These are phyloP conservation scores for Pseudanteris insignis DNA, from an alignment of 2,888 invertebrate species.

Conservation along the genomic window DNA sequence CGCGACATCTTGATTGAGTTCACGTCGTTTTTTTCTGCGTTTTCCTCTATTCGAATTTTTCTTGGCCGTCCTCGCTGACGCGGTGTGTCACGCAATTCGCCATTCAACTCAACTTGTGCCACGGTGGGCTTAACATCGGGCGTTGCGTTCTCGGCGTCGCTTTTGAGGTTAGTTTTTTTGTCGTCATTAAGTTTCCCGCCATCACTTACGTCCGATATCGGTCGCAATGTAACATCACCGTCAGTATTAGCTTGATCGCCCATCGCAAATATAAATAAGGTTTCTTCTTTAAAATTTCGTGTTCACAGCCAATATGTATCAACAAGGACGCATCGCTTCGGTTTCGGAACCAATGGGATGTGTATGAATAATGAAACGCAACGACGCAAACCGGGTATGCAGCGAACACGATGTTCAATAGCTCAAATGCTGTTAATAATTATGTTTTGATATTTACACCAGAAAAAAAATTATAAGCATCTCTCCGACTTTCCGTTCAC, in stretches of 20 bases:
- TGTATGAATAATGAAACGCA: constrained; percentile 3
- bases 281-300: neutral
- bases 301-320: constrained; percentile 1
- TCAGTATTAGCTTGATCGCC: constrained; percentile 3
- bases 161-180: constrained; percentile 42
- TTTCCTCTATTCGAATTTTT: constrained; percentile 21
- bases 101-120: constrained; percentile 15
- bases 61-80: constrained; percentile 27
- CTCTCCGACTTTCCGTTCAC: too few species aligned
- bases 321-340: constrained; percentile 25
- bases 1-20: constrained; percentile 1
- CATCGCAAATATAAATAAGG: neutral
- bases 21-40: constrained; percentile 11
- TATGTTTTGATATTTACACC: too few species aligned
- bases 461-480: too few species aligned
- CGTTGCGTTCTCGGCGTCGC: constrained; percentile 30
- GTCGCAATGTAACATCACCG: constrained; percentile 6
- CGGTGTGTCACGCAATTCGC: constrained; percentile 21
- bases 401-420: too few species aligned
- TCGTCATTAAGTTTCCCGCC: constrained; percentile 40
- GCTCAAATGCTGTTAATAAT: too few species aligned
- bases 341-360: constrained; percentile 9
- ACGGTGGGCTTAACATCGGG: constrained; percentile 4
- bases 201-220: constrained; percentile 15
- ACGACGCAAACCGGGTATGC: too few species aligned